Conservation (phyloP, 1,140 invertebrate genomes). For the Melitaea cinxia region DNA sequence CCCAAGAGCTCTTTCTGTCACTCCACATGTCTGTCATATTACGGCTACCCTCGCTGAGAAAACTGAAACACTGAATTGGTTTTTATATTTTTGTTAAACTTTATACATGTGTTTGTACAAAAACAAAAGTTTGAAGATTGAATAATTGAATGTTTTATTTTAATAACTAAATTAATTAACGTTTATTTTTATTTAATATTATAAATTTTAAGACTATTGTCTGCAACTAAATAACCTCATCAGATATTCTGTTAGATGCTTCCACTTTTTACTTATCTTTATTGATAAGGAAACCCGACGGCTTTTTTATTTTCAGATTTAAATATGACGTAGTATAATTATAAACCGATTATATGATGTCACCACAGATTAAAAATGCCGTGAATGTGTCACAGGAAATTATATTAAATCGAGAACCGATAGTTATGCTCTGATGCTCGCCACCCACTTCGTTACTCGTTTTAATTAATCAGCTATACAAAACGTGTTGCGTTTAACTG, state of each 20-base stretch:
- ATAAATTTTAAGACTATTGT: too few relatives aligned
- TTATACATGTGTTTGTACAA: not conserved
- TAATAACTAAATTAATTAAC: too few relatives aligned
- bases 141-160: too few relatives aligned
- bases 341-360: not conserved
- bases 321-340: too few relatives aligned
- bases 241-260: too few relatives aligned
- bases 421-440: slow-evolving; percentile 39
- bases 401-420: slow-evolving; percentile 30
- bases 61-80: slow-evolving; percentile 22
- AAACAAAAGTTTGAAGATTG: too few relatives aligned
- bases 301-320: too few relatives aligned
- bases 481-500: slow-evolving; percentile 5
- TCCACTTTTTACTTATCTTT: too few relatives aligned
- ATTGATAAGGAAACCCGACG: too few relatives aligned
- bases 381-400: not conserved
- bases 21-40: slow-evolving; percentile 11
- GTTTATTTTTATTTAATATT: too few relatives aligned
- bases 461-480: slow-evolving; percentile 19
- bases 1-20: slow-evolving; percentile 23
- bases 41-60: slow-evolving; percentile 5
- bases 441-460: slow-evolving; percentile 9
- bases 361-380: slow-evolving; percentile 4
- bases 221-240: too few relatives aligned
- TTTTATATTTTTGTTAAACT: slow-evolving; percentile 1